A percentile compares a stretch with the other conserved stretches of the same genome.
Evolutionary conservation across 2,888 invertebrate species (phyloP).

Genomic region (Rotaria magnacalcarata): DNA sequence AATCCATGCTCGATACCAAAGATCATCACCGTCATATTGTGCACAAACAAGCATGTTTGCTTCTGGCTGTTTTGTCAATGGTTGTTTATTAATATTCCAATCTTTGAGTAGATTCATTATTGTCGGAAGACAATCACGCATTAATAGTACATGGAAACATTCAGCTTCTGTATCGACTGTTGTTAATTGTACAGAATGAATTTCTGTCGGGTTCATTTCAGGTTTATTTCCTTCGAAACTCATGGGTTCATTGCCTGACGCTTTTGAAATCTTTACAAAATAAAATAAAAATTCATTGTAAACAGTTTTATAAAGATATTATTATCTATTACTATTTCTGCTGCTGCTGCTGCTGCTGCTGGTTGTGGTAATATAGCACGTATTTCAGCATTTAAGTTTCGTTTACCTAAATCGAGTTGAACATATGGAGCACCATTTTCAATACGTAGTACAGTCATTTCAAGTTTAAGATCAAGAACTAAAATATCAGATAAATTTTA

Average conservation of each 20-base stretch:
- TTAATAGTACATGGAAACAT: slow-evolving; percentile 28
- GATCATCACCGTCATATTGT: slow-evolving; percentile 4
- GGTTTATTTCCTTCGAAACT: not conserved
- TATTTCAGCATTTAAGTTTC: slow-evolving; percentile 1
- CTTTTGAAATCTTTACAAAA: not conserved
- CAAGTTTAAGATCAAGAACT: slow-evolving; percentile 29
- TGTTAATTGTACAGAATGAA: slow-evolving; percentile 8
- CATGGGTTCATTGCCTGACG: not conserved
- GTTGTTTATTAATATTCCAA: not conserved
- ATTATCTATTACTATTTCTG: not conserved
- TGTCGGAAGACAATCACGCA: not conserved
- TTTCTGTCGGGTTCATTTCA: not conserved
- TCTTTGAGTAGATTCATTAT: slow-evolving; percentile 10
- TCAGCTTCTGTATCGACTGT: not conserved
- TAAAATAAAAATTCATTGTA: not conserved
- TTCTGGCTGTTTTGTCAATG: not conserved
- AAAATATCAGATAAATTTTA: not conserved
- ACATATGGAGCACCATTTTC: not conserved
- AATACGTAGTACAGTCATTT: slow-evolving; percentile 6
- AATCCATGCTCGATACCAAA: slow-evolving; percentile 36
- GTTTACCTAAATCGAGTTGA: not conserved
- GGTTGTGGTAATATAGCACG: not conserved
- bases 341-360: not conserved
- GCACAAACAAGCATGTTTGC: not conserved
- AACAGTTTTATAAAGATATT: too few species aligned